phyloP scores from a whole-genome alignment of 2,888 invertebrate species.

The Digitonthophagus gazella region DNA sequence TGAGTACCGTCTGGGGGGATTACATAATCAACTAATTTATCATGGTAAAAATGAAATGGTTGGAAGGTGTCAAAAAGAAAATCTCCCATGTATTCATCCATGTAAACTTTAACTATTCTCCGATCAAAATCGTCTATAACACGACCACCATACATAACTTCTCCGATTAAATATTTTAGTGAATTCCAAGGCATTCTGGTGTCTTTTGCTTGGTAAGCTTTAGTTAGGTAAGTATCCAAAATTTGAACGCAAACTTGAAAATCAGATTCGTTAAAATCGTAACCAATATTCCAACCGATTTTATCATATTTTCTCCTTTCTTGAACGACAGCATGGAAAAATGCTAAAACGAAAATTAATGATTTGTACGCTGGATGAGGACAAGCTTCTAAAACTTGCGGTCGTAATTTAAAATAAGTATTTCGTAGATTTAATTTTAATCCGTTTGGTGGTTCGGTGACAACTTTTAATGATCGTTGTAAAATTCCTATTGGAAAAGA shows the following conservation, averaged over 20 bases:
- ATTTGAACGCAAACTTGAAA: constrained; percentile 87
- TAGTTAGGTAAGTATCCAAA: constrained; percentile 78
- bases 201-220: constrained; percentile 59
- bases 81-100: constrained; percentile 94
- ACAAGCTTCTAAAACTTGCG: constrained; percentile 72
- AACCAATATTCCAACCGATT: constrained; percentile 91
- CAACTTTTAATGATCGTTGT: constrained; percentile 71
- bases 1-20: constrained; percentile 68
- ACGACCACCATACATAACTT: constrained; percentile 94
- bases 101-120: constrained; percentile 80
- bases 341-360: constrained; percentile 82
- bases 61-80: constrained; percentile 90
- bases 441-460: constrained; percentile 90
- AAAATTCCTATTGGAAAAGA: constrained; percentile 87
- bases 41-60: constrained; percentile 85
- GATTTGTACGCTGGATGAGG: constrained; percentile 75
- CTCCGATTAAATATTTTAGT: constrained; percentile 88
- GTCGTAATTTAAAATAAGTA: constrained; percentile 82
- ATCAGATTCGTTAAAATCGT: constrained; percentile 93
- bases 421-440: constrained; percentile 83
- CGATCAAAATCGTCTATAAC: constrained; percentile 91
- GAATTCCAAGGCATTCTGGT: constrained; percentile 83
- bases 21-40: constrained; percentile 71
- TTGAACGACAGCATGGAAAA: constrained; percentile 92
- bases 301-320: constrained; percentile 91